Percentiles rank a stretch among this genome's conserved stretches.
phyloP scores from a whole-genome alignment of 1,140 invertebrate genomes.

The Zaprionus davidi region DNA sequence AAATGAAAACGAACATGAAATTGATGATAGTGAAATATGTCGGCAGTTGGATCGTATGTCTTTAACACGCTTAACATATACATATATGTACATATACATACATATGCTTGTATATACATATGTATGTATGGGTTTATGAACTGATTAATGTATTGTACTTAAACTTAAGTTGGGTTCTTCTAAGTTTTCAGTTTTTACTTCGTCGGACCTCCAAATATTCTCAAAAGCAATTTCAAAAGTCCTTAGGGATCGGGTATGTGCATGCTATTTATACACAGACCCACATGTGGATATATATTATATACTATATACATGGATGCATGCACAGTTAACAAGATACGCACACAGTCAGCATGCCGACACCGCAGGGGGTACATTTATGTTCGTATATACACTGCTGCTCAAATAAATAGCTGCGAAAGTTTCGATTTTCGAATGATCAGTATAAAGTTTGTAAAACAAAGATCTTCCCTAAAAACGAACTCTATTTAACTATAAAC shows the following conservation, averaged over 20 bases:
- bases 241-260: conserved; percentile 2
- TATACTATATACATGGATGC: not conserved
- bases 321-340: not conserved
- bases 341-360: not conserved
- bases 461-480: too few species aligned
- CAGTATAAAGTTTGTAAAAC: too few species aligned
- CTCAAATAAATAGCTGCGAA: too few species aligned
- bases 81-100: conserved; percentile 2
- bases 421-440: too few species aligned
- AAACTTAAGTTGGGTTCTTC: conserved; percentile 3
- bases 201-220: conserved; percentile 2
- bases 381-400: not conserved
- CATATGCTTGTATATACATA: not conserved
- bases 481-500: too few species aligned
- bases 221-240: conserved; percentile 7
- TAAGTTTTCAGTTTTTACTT: not conserved
- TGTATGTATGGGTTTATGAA: not conserved
- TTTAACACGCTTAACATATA: conserved; percentile 6
- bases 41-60: conserved; percentile 4
- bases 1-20: not conserved
- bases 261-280: not conserved
- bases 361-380: not conserved
- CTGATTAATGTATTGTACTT: not conserved
- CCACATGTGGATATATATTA: not conserved
- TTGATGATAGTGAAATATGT: not conserved